A percentile compares a stretch with the other conserved stretches of the same genome.
Conservation (phyloP, 1,140 invertebrate genomes). For the Drosophila biarmipes region DNA sequence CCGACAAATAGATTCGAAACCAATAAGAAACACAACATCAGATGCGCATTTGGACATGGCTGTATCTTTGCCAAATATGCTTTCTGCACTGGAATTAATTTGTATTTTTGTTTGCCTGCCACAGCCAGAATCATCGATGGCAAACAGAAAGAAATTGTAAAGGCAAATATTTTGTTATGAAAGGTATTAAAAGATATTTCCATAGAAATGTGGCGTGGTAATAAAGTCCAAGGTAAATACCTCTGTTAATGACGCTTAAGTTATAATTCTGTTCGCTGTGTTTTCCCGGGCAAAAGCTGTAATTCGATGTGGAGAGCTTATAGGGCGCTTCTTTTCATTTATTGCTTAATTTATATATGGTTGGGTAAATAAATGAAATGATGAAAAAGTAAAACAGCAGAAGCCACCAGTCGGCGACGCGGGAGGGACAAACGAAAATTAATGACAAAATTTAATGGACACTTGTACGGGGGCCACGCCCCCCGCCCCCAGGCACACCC, state of each 20-base stretch:
- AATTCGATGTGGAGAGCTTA: not conserved
- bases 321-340: constrained; percentile 34
- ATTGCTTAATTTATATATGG: constrained; percentile 40
- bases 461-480: constrained; percentile 56
- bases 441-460: constrained; percentile 77
- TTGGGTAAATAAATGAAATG: constrained; percentile 40
- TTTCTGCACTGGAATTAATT: constrained; percentile 17
- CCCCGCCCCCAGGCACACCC: constrained; percentile 6
- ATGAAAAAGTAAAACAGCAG: constrained; percentile 52
- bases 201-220: not conserved
- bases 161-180: not conserved
- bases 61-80: constrained; percentile 28
- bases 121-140: constrained; percentile 7
- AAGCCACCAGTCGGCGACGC: constrained; percentile 19
- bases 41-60: constrained; percentile 15
- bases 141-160: not conserved
- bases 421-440: constrained; percentile 69
- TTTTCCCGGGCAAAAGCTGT: constrained; percentile 3
- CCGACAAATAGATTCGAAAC: constrained; percentile 21
- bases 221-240: no score
- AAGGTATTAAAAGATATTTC: not conserved
- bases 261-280: not conserved
- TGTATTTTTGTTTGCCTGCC: constrained; percentile 28
- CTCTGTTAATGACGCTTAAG: not conserved
- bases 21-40: constrained; percentile 16